Base-by-base conservation (phyloP, 2,888 invertebrate species). In the Leptothorax acervorum region DNA sequence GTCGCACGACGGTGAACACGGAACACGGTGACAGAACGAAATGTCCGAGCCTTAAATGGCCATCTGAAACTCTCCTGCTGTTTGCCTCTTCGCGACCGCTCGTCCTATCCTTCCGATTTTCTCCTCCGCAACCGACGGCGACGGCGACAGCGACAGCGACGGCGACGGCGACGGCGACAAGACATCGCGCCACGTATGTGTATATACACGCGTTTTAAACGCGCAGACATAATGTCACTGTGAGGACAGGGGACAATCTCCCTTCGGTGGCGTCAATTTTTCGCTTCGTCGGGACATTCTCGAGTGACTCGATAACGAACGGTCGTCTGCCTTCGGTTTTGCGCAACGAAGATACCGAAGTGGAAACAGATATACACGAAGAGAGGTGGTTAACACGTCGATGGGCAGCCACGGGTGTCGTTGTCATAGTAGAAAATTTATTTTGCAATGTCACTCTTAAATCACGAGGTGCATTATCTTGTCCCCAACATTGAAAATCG, bases 11-110 rank as follows among this genome's bases (percentile, higher is more conserved):
- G 92, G 85, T 89, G 92, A 93, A 93, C 93, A 93, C 92, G 90
- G 89, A 91, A 92, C 92, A 92, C 93, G 92, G 94, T 94, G 94
- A 94, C 94, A 94, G 94, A 94, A 94, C 94, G 93, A 94, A 94
- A 94, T 93, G 94, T 93, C 92, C 93, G 89, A 89, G 92, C 94
- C 94, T 93, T 94, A 94, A 94, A 94, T 93, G 94, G 94, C 91
- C 92, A 92, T 91, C 91, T 90, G 93, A 92, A 86, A 84, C 88
- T 89, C 85, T 78, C 82, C 82, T 73, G 88, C 81, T 60, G 84
- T 88, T 88, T 31, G 45, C 57, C n/a, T 62, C 62, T 28, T 74
- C 23, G 66, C n/a, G n/a, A 28, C 31, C 42, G 23, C 79, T 81
- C 79, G 75, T 82, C 70, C 84, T 84, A 75, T 82, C 75, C 86